Conservation (phyloP, 2,888 invertebrate genomes). For the Idaea dimidiata region DNA sequence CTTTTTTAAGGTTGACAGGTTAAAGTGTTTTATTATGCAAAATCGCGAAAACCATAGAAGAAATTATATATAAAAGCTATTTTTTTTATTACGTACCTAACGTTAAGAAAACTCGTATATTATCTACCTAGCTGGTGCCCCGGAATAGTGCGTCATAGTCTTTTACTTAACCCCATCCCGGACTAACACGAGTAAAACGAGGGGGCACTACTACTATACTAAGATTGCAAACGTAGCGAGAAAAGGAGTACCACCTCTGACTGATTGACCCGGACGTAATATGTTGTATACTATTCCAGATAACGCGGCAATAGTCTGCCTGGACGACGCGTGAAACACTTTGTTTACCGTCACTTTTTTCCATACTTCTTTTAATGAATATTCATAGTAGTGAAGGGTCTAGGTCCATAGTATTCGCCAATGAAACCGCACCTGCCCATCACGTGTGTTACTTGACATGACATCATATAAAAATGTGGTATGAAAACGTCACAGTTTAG, state of each 20-base stretch:
- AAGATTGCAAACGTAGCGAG: neutral
- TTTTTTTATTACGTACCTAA: no score
- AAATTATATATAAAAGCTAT: no score
- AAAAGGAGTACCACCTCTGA: neutral
- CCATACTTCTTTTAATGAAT: neutral
- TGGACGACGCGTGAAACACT: neutral
- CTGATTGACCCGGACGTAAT: slow-evolving; percentile 1
- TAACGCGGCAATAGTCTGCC: neutral
- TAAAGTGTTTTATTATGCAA: no score
- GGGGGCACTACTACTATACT: neutral
- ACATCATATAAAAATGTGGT: neutral
- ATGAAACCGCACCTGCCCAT: neutral
- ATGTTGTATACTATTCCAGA: neutral
- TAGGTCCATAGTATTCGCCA: neutral
- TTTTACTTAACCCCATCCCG: no score
- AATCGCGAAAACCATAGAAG: no score
- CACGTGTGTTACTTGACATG: neutral
- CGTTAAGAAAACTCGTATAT: no score
- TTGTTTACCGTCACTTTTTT: neutral
- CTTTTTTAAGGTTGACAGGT: no score
- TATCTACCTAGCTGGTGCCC: no score
- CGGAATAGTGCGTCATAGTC: no score
- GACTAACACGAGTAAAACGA: neutral
- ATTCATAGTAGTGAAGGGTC: neutral
- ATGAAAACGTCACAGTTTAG: neutral